Base-by-base conservation (phyloP, 2,113 vertebrate species). In the Pollachius pollachius region DNA sequence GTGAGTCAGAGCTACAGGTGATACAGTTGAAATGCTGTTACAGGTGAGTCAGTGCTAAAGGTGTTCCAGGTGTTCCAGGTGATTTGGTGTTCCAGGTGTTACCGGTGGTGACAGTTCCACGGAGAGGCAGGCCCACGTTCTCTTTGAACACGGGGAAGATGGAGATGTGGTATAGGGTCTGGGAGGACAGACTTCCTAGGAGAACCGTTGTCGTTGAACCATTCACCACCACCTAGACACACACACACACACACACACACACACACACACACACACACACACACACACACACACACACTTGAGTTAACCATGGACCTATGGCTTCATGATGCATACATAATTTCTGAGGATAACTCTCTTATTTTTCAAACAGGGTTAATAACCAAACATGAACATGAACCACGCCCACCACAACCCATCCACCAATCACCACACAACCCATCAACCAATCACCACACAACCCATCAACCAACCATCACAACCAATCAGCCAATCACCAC, bases 31-130 rank as follows among this genome's bases (percentile, higher is more conserved):
- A 41, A 3, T 5, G 37, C 3, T 41, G 41, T 12, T 48, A 48
- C 41, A 48, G 41, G 41, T 48, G 41, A 48, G 41, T 48, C 4
- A 48, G 41, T 6, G 41, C 41, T 48, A 48, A 3, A 48, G 12
- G 41, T 48, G 41, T 48, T 48, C 0, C 41, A 48, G 41, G 41
- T 48, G 41, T 48, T 48, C 7, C 41, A 48, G 12, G 41, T 48
- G 41, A 48, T 6, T 48, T 2, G 41, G 41, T 48, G 41, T 48
- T 48, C 7, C 41, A 48, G 41, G 41, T 9, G 7, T 48, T 85
- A 98, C 96, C 65, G 76, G 96, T 99, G 25, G 93, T 94, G 70
- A 89, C 93, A 62, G 95, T 89, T 30, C 94, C 95, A 78, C 90
- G 87, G 5, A 97, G 94, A 0, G 90, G 93, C 27, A 93, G 83